A percentile compares a stretch with the other conserved stretches of the same genome.
Evolutionary conservation across 2,797 vertebrate genomes (phyloP).

Genomic region (Bryconaethiops microstoma): DNA sequence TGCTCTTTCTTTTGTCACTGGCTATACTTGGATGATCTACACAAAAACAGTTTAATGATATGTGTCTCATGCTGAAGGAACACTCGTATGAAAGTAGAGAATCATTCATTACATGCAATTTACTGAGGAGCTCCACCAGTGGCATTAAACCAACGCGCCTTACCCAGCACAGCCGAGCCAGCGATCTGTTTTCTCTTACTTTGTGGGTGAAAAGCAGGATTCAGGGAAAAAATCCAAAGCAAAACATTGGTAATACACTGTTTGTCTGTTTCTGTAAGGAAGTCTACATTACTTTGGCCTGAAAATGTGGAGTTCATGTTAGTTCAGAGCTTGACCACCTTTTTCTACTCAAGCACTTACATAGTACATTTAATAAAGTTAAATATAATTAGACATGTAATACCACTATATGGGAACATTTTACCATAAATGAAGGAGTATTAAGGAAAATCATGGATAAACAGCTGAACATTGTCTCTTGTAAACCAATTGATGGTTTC

Average conservation of each 20-base stretch:
- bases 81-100: constrained; percentile 18
- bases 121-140: constrained; percentile 46
- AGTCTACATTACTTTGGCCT: constrained; percentile 67
- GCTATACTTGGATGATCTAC: constrained; percentile 9
- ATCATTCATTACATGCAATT: constrained; percentile 45
- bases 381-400: background rate
- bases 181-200: constrained; percentile 73
- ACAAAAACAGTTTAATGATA: background rate
- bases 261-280: constrained; percentile 72
- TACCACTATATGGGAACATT: constrained; percentile 38
- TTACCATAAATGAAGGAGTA: constrained; percentile 38
- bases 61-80: background rate
- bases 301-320: constrained; percentile 60
- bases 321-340: constrained; percentile 54
- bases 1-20: background rate
- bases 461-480: constrained; percentile 13
- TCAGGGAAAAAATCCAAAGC: constrained; percentile 65
- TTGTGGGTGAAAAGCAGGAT: constrained; percentile 66
- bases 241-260: constrained; percentile 71
- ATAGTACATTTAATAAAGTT: constrained; percentile 7
- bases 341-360: constrained; percentile 55
- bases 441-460: constrained; percentile 13
- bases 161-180: constrained; percentile 49
- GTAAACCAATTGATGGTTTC: constrained; percentile 33
- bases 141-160: constrained; percentile 50